These are phyloP conservation scores for Tetragonula carbonaria DNA, from an alignment of 2,888 invertebrate species.

Conservation along the genomic window DNA sequence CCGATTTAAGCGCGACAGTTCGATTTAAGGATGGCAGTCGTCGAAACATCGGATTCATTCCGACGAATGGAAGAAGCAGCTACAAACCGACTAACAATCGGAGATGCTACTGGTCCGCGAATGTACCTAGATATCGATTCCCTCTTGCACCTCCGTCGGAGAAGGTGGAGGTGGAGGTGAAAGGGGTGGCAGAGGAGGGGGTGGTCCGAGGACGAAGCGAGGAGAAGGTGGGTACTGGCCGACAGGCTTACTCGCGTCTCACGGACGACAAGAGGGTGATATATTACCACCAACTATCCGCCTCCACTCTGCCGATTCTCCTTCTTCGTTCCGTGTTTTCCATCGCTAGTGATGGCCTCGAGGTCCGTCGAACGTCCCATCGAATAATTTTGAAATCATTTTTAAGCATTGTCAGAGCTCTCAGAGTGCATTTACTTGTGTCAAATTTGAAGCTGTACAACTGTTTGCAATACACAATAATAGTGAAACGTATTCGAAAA, in stretches of 20 bases:
- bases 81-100: constrained; percentile 36
- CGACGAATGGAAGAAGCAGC: constrained; percentile 25
- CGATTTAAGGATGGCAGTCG: background rate
- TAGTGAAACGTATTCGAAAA: no score
- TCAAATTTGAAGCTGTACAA: background rate
- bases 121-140: constrained; percentile 74
- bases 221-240: constrained; percentile 76
- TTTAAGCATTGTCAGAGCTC: background rate
- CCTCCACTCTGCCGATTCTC: constrained; percentile 54
- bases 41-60: constrained; percentile 35
- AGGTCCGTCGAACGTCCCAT: background rate
- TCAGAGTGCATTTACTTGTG: background rate
- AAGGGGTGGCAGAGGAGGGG: constrained; percentile 61
- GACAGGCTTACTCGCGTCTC: constrained; percentile 82
- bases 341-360: constrained; percentile 52
- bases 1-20: background rate
- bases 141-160: constrained; percentile 70
- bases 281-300: constrained; percentile 80
- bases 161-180: constrained; percentile 56
- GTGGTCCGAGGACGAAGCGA: constrained; percentile 47
- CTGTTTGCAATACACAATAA: background rate
- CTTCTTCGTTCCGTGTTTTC: constrained; percentile 39
- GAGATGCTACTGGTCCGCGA: constrained; percentile 51
- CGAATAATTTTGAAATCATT: background rate
- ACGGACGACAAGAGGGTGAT: constrained; percentile 83